These are phyloP conservation scores for Chrysopilus asiliformis DNA, from an alignment of 2,888 invertebrate species.

Conservation along the genomic window DNA sequence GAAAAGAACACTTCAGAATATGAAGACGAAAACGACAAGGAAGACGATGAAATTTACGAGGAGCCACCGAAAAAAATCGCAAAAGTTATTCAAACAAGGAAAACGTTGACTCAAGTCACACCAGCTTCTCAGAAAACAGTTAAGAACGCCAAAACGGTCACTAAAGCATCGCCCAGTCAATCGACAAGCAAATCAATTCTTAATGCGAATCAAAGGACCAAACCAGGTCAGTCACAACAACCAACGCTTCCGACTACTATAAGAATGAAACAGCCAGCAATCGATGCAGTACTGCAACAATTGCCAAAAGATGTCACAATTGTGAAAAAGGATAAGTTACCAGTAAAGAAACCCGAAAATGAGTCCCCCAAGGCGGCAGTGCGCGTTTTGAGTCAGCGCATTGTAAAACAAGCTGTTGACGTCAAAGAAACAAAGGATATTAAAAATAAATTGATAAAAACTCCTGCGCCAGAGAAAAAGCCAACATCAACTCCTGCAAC, in stretches of 20 bases:
- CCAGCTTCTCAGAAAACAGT: too few relatives aligned
- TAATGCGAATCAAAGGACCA: constrained; percentile 5
- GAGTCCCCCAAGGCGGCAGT: background rate
- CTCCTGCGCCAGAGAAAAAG: constrained; percentile 1
- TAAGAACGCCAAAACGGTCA: too few relatives aligned
- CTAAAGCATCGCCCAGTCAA: constrained; percentile 7
- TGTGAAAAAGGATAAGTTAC: constrained; percentile 11
- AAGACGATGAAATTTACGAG: constrained; percentile 22
- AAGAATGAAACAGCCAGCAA: constrained; percentile 6
- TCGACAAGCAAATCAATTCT: constrained; percentile 26
- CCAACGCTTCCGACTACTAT: too few relatives aligned
- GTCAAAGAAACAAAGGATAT: background rate
- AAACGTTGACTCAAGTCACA: too few relatives aligned
- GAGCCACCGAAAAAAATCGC: constrained; percentile 6
- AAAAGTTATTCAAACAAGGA: background rate
- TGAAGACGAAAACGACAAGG: constrained; percentile 11
- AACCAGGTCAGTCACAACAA: too few relatives aligned
- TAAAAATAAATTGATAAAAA: constrained; percentile 8
- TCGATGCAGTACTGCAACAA: constrained; percentile 6
- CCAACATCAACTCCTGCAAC: background rate
- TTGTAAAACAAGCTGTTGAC: constrained; percentile 2
- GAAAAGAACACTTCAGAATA: constrained; percentile 10
- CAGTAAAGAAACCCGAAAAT: constrained; percentile 2
- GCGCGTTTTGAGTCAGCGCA: constrained; percentile 5
- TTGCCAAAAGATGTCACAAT: constrained; percentile 10